Base-by-base conservation (phyloP, 2,797 vertebrate genomes). In the Ctenopoma multispine region DNA sequence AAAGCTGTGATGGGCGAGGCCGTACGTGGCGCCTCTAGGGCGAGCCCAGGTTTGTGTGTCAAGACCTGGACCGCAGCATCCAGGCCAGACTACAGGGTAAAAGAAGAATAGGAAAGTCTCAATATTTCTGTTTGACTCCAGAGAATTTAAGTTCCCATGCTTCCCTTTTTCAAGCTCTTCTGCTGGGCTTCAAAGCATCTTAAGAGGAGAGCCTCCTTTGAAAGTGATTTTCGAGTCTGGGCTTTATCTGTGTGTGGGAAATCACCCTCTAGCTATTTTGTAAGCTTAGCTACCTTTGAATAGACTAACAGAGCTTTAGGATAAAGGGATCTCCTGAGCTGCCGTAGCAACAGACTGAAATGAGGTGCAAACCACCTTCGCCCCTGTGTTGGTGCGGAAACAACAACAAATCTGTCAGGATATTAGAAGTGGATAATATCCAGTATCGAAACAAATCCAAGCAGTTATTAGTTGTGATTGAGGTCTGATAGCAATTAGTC, bases 401-500 rank as follows among this genome's bases (percentile, higher is more conserved):
- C n/a, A 61, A 74, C 85, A 82, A 75, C 78, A 87, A 87, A 80
- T 86, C 83, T 83, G 74, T 71, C 70, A 71, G 79, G 83, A 84
- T 84, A 84, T 91, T 85, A 85, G 71, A 77, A 80, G 84, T 81
- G 82, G 82, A 83, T 86, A 85, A 89, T 88, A 75, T 68, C 80
- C 80, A 89, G 81, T 82, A 90, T 89, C 51, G 67, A 87, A 89
- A 89, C 90, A 90, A 88, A 92, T 92, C 91, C 81, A 49, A 89
- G 87, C 79, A 81, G 72, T 91, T 90, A 92, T 93, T 90, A 91
- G 87, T 81, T 69, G 75, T 89, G 90, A 92, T 87, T 91, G 89
- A 90, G 88, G 90, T 90, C 91, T 93, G 91, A 91, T 90, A 93
- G 90, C 87, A 91, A 92, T 93, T 93, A 92, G 90, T 89, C 64